Percentiles rank a stretch among this genome's conserved stretches.
phyloP scores from a whole-genome alignment of 2,888 invertebrate genomes.

The Toxonevra muliebris region DNA sequence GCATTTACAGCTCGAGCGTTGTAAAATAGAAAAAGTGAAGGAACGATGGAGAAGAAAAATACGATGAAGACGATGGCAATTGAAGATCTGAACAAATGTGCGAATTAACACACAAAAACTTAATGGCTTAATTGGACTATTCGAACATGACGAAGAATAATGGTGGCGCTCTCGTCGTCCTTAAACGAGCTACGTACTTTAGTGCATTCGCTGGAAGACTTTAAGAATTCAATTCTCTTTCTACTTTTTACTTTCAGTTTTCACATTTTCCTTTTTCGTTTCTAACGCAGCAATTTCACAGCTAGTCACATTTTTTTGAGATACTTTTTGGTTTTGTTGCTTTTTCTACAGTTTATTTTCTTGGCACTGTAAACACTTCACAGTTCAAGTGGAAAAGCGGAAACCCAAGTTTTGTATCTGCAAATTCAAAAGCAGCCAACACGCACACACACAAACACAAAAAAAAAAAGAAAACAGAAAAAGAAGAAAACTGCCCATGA shows the following conservation, averaged over 20 bases:
- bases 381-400: conserved; percentile 23
- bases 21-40: neutral
- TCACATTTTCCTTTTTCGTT: neutral
- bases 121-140: conserved; percentile 17
- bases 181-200: neutral
- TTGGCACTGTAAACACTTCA: conserved; percentile 20
- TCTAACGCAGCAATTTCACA: neutral
- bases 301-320: conserved; percentile 1
- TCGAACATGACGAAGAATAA: neutral
- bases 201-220: neutral
- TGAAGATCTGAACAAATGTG: neutral
- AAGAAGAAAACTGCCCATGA: too few relatives aligned
- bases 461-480: too few relatives aligned
- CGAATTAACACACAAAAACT: conserved; percentile 14
- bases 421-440: conserved; percentile 7
- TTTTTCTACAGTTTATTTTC: conserved; percentile 25
- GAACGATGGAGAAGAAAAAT: neutral
- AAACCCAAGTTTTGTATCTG: neutral
- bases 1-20: neutral
- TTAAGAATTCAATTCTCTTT: neutral
- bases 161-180: neutral
- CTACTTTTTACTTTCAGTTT: neutral
- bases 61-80: neutral
- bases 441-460: neutral
- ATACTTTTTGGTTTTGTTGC: neutral